Base-by-base conservation (phyloP, 2,888 invertebrate genomes). In the Dioctria rufipes region DNA sequence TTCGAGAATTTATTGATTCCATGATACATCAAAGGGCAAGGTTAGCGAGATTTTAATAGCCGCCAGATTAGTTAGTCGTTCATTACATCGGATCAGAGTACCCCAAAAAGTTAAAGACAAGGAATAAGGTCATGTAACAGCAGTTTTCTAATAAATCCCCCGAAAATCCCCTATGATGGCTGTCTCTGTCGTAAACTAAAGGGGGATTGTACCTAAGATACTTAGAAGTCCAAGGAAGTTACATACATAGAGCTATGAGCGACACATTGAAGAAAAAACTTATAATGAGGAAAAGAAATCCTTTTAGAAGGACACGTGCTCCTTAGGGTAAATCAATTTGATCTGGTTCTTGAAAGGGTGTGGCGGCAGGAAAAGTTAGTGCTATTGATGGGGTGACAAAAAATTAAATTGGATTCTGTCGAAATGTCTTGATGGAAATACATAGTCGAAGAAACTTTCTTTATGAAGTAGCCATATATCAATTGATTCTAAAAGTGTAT, bases 201-300 rank as follows among this genome's bases (percentile, higher is more conserved):
- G 25, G 25, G 25, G 25, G 25, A 25, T 2, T 25, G 25, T 25
- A 25, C 25, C 25, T 25, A 25, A 25, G 25, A 25, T 25, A 25
- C 25, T 25, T 25, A 25, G 25, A 25, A 25, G 25, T 25, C 25
- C 25, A 25, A 25, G 25, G 25, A 25, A 25, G 25, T 25, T 25
- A 25, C 25, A 25, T 25, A 25, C 25, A 25, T 25, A 25, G 25
- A 25, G 2, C 25, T 25, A 25, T 42, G 25, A 25, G 25, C 25
- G 65, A 65, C 65, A 65, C 39, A 42, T 65, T n/a, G 42, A 42
- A 65, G n/a, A 11, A 13, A 65, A n/a, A 42, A 65, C 11, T 65
- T 65, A 65, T 65, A 65, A 65, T 65, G 65, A 65, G 65, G 65
- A 65, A 65, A 65, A 13, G 65, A 65, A 65, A 65, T 65, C 65